Evolutionary conservation across 2,888 invertebrate species (phyloP).

Genomic region (Lepidochrysops patricia): DNA sequence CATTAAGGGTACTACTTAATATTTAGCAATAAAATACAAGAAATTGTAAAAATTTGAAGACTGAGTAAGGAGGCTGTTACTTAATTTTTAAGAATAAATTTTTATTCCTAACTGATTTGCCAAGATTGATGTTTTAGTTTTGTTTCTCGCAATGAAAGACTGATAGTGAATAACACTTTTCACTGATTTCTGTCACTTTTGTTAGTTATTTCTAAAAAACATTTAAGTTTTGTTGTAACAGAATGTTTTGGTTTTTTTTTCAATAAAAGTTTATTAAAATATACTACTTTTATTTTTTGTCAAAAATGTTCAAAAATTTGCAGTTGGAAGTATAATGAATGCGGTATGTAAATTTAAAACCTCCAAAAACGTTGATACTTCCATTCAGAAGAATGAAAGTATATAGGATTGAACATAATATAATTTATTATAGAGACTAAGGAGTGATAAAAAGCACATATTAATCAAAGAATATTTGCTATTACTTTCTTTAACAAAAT

Average conservation of each 20-base stretch:
- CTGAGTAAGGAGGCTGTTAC: not conserved
- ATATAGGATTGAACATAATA: too few species aligned
- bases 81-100: slow-evolving; percentile 3
- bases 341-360: too few species aligned
- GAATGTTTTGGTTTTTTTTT: not conserved
- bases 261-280: not conserved
- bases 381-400: too few species aligned
- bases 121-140: not conserved
- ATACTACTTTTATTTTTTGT: not conserved
- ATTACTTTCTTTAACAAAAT: too few species aligned
- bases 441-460: too few species aligned
- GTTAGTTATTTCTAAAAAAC: not conserved
- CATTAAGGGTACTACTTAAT: not conserved
- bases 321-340: too few species aligned
- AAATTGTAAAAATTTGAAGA: not conserved
- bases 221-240: not conserved
- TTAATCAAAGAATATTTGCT: too few species aligned
- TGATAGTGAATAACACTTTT: not conserved
- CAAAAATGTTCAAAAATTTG: too few species aligned
- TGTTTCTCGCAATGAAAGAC: not conserved
- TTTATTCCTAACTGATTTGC: not conserved
- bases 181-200: not conserved
- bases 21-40: not conserved
- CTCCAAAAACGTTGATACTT: too few species aligned
- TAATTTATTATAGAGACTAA: too few species aligned